Percentiles rank a stretch among this genome's conserved stretches.
Conservation (phyloP, 2,113 vertebrate genomes). For the Oreochromis spilurus region DNA sequence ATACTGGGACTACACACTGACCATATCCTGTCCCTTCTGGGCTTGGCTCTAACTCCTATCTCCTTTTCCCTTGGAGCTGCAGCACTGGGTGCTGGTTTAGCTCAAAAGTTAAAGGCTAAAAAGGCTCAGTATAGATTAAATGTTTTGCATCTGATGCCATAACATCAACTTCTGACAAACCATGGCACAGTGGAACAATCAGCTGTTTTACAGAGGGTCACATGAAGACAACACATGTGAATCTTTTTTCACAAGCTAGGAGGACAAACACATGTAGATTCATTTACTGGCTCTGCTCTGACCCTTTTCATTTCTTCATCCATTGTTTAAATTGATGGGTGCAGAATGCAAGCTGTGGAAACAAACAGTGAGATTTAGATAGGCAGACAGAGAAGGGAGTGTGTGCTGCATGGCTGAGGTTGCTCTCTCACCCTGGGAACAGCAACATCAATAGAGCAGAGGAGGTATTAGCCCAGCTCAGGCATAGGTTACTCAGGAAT, state of each 20-base stretch:
- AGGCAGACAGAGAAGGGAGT: not conserved
- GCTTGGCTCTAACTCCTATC: not conserved
- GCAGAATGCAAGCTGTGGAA: not conserved
- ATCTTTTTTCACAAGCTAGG: not conserved
- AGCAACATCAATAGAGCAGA: constrained; percentile 58
- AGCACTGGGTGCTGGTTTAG: not conserved
- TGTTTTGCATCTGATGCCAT: not conserved
- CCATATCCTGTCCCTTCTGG: not conserved
- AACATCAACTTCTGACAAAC: not conserved
- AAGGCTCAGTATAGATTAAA: not conserved
- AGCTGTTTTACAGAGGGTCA: not conserved
- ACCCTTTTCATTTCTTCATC: not conserved
- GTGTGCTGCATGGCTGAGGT: constrained; percentile 45
- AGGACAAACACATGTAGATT: not conserved
- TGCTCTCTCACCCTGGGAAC: constrained; percentile 48
- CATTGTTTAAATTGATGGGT: not conserved
- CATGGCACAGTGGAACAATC: not conserved
- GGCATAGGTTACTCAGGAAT: constrained; percentile 59
- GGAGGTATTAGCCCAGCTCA: constrained; percentile 44
- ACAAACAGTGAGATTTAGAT: not conserved
- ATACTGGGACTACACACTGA: not conserved
- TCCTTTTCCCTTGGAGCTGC: not conserved
- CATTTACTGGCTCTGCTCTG: not conserved
- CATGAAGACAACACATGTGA: not conserved
- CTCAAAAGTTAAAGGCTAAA: not conserved